Evolutionary conservation across 2,888 invertebrate genomes (phyloP).

Genomic region (Helicoverpa assulta): DNA sequence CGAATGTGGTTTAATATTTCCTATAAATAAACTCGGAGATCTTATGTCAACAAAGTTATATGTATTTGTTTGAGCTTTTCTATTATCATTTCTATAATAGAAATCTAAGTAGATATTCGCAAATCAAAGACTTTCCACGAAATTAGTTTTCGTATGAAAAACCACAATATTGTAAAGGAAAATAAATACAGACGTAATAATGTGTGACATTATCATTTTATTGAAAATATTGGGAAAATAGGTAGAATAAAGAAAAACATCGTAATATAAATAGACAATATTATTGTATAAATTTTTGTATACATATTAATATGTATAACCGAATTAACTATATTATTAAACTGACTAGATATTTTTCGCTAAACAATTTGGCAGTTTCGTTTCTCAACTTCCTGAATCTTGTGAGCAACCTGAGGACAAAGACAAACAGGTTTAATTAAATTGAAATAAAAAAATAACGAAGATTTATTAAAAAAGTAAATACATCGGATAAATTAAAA

Average conservation of each 20-base stretch:
- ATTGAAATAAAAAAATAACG: neutral
- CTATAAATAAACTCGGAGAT: no score
- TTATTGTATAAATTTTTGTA: slow-evolving; percentile 89
- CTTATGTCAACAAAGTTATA: neutral
- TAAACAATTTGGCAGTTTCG: slow-evolving; percentile 81
- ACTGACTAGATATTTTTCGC: slow-evolving; percentile 84
- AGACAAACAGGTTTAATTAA: slow-evolving; percentile 15
- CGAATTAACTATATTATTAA: slow-evolving; percentile 83
- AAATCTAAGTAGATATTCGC: slow-evolving; percentile 8
- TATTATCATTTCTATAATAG: slow-evolving; percentile 16
- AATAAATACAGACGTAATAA: slow-evolving; percentile 33
- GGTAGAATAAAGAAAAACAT: slow-evolving; percentile 72
- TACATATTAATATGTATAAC: slow-evolving; percentile 88
- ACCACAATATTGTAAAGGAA: slow-evolving; percentile 7
- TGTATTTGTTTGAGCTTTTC: neutral
- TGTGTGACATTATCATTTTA: slow-evolving; percentile 48
- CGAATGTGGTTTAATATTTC: no score
- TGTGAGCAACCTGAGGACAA: slow-evolving; percentile 86
- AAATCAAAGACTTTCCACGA: neutral
- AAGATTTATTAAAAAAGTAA: neutral
- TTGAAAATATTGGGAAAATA: slow-evolving; percentile 57
- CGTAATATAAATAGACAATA: slow-evolving; percentile 86
- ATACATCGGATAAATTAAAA: neutral
- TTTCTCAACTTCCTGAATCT: slow-evolving; percentile 88
- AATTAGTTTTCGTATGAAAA: slow-evolving; percentile 2